Evolutionary conservation across 2,888 invertebrate species (phyloP).

Genomic region (Ophion ventricosus): DNA sequence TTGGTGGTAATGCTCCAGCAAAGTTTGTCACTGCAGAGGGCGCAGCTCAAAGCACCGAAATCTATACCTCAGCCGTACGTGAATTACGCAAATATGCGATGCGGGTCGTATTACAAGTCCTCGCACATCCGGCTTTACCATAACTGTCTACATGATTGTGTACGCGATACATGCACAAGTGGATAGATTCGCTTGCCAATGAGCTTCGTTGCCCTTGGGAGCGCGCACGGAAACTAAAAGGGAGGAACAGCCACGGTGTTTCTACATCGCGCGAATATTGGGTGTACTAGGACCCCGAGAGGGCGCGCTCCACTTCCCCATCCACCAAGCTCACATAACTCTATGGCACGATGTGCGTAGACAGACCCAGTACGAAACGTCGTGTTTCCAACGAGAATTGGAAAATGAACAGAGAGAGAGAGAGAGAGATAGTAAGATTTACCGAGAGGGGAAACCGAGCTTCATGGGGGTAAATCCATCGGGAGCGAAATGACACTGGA

Average conservation of each 20-base stretch:
- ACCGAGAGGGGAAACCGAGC: conserved; percentile 15
- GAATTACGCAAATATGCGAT: conserved; percentile 6
- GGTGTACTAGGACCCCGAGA: conserved; percentile 38
- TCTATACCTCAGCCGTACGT: background rate
- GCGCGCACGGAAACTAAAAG: conserved; percentile 19
- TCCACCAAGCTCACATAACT: conserved; percentile 2
- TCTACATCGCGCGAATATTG: conserved; percentile 23
- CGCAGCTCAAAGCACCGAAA: background rate
- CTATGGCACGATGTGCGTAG: conserved; percentile 14
- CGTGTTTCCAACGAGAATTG: conserved; percentile 21
- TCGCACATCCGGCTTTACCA: background rate
- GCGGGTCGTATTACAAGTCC: background rate
- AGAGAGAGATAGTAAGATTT: background rate
- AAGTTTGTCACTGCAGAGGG: background rate
- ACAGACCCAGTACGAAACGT: conserved; percentile 29
- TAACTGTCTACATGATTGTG: background rate
- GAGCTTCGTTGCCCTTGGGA: conserved; percentile 42
- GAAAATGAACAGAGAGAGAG: background rate
- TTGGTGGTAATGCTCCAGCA: background rate
- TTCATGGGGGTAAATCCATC: conserved; percentile 50
- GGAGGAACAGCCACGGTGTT: conserved; percentile 22
- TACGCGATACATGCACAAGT: background rate
- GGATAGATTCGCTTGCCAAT: conserved; percentile 48
- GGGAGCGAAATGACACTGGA: conserved; percentile 57
- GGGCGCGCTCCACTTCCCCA: conserved; percentile 21